Conservation (phyloP, 1,140 invertebrate species). For the Matsumurasca onukii region DNA sequence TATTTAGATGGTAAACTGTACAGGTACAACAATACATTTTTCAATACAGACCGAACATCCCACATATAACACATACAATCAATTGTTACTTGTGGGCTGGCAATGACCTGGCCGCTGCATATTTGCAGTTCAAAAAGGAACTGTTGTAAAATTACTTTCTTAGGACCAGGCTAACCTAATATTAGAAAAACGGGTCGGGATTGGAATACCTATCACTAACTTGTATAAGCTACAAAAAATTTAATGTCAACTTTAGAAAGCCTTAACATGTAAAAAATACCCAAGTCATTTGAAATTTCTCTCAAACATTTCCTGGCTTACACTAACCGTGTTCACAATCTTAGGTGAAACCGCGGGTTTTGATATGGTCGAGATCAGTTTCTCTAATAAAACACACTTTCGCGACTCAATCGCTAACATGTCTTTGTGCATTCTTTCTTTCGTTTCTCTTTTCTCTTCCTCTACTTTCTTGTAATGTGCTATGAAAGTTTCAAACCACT, state of each 20-base stretch:
- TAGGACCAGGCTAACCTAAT: neutral
- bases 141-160: neutral
- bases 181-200: neutral
- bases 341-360: neutral
- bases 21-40: too few species aligned
- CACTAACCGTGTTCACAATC: neutral
- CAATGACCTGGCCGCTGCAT: too few species aligned
- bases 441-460: neutral
- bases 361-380: neutral
- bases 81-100: too few species aligned
- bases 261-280: neutral
- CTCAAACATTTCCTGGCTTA: conserved; percentile 8
- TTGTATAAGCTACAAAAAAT: neutral
- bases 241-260: neutral
- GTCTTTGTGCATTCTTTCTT: neutral
- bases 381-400: conserved; percentile 12
- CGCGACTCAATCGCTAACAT: neutral
- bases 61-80: too few species aligned
- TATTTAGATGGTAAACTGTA: too few species aligned
- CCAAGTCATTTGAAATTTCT: neutral
- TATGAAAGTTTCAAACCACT: conserved; percentile 2
- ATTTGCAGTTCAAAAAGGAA: too few species aligned
- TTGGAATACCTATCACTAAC: neutral
- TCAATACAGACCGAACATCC: too few species aligned
- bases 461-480: neutral